Evolutionary conservation across 2,113 vertebrate species (phyloP), one percentile per base, ranked within the genome.

Genomic region (Pagrus major): DNA sequence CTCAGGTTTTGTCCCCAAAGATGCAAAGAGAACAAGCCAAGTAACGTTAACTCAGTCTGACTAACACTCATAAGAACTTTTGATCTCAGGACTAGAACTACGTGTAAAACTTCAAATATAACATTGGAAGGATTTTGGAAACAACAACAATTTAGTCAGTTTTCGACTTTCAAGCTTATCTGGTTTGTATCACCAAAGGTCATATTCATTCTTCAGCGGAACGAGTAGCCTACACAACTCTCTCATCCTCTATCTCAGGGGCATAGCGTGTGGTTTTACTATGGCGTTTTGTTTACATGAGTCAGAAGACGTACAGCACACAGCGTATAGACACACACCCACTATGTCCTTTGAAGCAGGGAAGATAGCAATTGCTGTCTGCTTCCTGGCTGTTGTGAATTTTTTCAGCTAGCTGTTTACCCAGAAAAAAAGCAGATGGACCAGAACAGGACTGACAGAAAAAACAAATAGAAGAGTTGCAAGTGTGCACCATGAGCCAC

Each of bases 271-370:
- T 47, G 55, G 56, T 84, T 81, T 85, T 52, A 70, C 77, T 31
- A 41, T 61, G 58, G 21, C 16, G 25, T 65, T 85, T 85, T 83
- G 76, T 85, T 81, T 83, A 81, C 61, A 81, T 41, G 52, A 81
- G 44, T 47, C 47, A 67, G 69, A 20, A 25, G 67, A 84, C 12
- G 4, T 47, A 69, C 29, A 71, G 58, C 52, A 23, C 69, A 64
- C 18, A 9, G 42, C 64, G 49, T 49, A 41, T 70, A 52, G 39
- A 81, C 69, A 77, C 41, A 59, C 78, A 64, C 44, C 41, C 51
- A 67, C 60, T 52, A 44, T 81, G 42, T 80, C 64, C 61, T 76
- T 69, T 83, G 67, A 80, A 78, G 74, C 31, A 59, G 42, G 49
- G 25, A 39, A 68, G 54, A 69, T 60, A 59, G 71, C 41, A 54